phyloP scores from a whole-genome alignment of 2,888 invertebrate species.

The Ganaspis brasiliensis region DNA sequence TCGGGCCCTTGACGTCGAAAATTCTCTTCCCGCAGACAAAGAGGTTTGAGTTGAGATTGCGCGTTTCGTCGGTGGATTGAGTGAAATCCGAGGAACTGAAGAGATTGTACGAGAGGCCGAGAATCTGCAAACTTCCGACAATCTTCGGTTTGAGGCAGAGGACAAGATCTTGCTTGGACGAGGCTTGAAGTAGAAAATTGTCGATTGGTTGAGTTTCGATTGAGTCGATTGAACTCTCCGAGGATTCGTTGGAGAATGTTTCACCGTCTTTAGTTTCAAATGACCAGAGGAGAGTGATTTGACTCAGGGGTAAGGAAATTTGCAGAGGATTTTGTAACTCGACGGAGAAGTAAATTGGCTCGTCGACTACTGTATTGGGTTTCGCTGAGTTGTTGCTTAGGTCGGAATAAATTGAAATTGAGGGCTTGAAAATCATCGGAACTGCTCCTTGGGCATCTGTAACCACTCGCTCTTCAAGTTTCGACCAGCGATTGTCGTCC shows the following conservation, averaged over 20 bases:
- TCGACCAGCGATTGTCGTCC: conserved; percentile 85
- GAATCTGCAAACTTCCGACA: conserved; percentile 88
- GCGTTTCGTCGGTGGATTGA: conserved; percentile 61
- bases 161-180: conserved; percentile 84
- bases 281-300: conserved; percentile 88
- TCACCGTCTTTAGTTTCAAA: conserved; percentile 82
- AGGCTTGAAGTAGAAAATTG: conserved; percentile 83
- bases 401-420: conserved; percentile 87
- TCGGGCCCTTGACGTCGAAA: conserved; percentile 82
- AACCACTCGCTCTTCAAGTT: conserved; percentile 89
- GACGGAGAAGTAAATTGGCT: conserved; percentile 90
- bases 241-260: conserved; percentile 76
- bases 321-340: conserved; percentile 89
- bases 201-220: conserved; percentile 84
- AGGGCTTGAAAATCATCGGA: conserved; percentile 90
- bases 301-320: conserved; percentile 86
- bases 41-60: too few relatives aligned
- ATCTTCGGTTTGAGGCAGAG: conserved; percentile 88
- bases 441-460: conserved; percentile 86
- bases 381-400: conserved; percentile 85
- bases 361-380: conserved; percentile 89
- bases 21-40: conserved; percentile 84
- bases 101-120: conserved; percentile 88
- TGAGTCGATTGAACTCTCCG: conserved; percentile 79
- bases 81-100: conserved; percentile 70